A percentile compares a stretch with the other conserved stretches of the same genome.
These are phyloP conservation scores for Tadarida brasiliensis DNA, from an alignment of 2,797 vertebrate species.

Conservation along the genomic window DNA sequence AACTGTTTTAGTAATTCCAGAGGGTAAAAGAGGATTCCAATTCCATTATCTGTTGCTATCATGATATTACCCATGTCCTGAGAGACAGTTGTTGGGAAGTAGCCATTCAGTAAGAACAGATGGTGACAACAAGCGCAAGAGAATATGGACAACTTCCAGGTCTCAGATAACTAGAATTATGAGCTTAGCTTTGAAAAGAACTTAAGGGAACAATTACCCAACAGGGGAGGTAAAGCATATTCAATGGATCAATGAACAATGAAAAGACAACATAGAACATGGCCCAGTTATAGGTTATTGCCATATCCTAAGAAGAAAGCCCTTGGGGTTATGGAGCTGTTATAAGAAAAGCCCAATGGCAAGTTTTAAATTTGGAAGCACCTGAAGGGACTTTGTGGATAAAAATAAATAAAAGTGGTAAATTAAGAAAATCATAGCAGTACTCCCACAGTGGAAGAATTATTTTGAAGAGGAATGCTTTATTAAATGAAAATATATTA, in stretches of 20 bases:
- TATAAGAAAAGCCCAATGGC: neutral
- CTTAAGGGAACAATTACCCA: slow-evolving; percentile 12
- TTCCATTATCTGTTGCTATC: slow-evolving; percentile 51
- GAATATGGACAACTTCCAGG: slow-evolving; percentile 53
- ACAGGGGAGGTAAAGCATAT: neutral
- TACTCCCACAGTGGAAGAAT: neutral
- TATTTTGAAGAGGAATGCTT: neutral
- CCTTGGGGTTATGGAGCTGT: neutral
- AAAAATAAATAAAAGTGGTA: neutral
- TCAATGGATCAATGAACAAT: neutral
- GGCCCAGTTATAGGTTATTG: neutral
- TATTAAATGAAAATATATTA: slow-evolving; percentile 22
- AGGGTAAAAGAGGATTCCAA: slow-evolving; percentile 41
- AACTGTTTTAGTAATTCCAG: slow-evolving; percentile 21
- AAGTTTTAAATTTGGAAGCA: neutral
- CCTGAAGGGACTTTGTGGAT: neutral
- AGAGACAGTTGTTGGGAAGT: slow-evolving; percentile 53
- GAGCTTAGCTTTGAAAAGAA: slow-evolving; percentile 55
- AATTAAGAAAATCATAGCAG: neutral
- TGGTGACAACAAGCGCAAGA: slow-evolving; percentile 62
- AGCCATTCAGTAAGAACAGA: slow-evolving; percentile 71
- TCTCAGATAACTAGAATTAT: slow-evolving; percentile 24
- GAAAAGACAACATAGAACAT: neutral
- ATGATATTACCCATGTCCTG: slow-evolving; percentile 55
- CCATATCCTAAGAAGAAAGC: neutral